A percentile compares a stretch with the other conserved stretches of the same genome.
These are phyloP conservation scores for Stomatorhinus ivindoensis DNA, from an alignment of 2,113 vertebrate genomes.

Conservation along the genomic window DNA sequence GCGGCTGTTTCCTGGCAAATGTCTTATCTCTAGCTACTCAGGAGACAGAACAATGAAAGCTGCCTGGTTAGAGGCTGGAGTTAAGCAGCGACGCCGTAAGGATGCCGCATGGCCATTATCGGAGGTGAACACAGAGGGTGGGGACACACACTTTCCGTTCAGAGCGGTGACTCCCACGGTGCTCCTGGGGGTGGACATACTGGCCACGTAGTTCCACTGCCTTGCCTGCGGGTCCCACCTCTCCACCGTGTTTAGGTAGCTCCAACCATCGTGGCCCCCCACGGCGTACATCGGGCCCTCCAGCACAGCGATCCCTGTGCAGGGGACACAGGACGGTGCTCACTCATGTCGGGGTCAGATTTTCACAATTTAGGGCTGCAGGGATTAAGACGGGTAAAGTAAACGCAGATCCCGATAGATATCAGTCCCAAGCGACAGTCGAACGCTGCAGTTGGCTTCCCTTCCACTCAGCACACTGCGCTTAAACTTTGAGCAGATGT, in stretches of 20 bases:
- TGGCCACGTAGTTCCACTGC: slow-evolving; percentile 97
- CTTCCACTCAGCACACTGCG: neutral
- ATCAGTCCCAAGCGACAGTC: neutral
- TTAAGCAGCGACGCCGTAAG: neutral
- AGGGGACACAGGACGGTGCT: slow-evolving; percentile 9
- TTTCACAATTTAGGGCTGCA: neutral
- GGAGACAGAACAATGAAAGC: neutral
- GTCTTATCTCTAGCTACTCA: neutral
- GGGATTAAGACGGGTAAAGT: neutral
- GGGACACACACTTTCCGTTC: slow-evolving; percentile 76
- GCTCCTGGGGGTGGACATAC: slow-evolving; percentile 92
- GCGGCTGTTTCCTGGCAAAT: neutral
- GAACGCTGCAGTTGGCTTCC: neutral
- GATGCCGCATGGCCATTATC: neutral
- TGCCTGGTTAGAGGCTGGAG: no score
- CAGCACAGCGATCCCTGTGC: slow-evolving; percentile 84
- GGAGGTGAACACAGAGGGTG: neutral
- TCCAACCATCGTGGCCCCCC: slow-evolving; percentile 96
- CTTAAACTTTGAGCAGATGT: neutral
- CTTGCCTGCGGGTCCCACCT: slow-evolving; percentile 92
- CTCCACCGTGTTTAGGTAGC: slow-evolving; percentile 94
- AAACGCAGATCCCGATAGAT: neutral
- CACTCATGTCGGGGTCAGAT: neutral
- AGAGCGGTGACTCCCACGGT: slow-evolving; percentile 88
- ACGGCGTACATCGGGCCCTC: slow-evolving; percentile 98